A percentile compares a stretch with the other conserved stretches of the same genome.
Evolutionary conservation across 2,113 vertebrate genomes (phyloP).

Genomic region (Nycticorax nycticorax): DNA sequence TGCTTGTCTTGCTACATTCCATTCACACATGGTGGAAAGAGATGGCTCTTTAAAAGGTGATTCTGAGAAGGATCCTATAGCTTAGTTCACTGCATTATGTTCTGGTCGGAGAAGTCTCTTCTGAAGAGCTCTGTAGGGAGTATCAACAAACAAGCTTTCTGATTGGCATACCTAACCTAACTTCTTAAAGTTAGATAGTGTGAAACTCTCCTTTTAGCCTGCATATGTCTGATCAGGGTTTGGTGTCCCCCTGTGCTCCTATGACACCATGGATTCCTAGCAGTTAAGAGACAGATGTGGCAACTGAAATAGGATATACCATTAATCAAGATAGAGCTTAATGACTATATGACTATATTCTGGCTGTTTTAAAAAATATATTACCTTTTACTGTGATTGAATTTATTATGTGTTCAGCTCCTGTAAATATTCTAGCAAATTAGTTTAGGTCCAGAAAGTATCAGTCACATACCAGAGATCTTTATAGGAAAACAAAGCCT

Average conservation of each 20-base stretch:
- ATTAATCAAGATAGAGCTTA: background rate
- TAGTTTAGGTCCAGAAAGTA: background rate
- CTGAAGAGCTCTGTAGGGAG: background rate
- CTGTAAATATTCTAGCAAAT: background rate
- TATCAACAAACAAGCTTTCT: background rate
- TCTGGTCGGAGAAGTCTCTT: background rate
- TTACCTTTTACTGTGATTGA: background rate
- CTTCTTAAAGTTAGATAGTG: background rate
- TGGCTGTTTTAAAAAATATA: background rate
- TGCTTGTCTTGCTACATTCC: rapidly evolving
- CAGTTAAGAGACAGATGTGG: background rate
- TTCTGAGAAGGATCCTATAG: background rate
- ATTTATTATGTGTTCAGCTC: background rate
- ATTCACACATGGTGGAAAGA: background rate
- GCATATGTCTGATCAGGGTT: background rate
- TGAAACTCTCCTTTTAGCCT: background rate
- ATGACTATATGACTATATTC: background rate
- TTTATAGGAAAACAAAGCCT: background rate
- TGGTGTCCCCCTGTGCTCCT: background rate
- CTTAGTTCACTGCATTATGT: background rate
- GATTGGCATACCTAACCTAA: too few relatives aligned
- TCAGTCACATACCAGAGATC: background rate
- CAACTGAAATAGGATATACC: background rate
- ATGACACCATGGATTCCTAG: background rate
- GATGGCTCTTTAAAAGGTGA: background rate